Conservation (phyloP, 2,113 vertebrate species). For the Etheostoma spectabile region DNA sequence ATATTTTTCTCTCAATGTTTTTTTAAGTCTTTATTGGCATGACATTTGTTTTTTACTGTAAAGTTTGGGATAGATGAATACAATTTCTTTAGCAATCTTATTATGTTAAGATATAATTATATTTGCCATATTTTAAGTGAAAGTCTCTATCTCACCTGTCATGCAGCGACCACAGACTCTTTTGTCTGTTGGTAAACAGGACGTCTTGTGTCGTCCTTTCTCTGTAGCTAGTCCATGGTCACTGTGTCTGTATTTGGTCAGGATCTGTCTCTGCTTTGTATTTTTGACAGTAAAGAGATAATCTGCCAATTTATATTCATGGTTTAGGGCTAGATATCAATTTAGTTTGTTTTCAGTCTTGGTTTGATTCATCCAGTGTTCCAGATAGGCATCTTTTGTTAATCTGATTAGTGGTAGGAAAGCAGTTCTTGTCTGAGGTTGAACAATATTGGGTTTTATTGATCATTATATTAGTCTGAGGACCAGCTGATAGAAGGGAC, state of each 20-base stretch:
- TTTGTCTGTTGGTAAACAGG: neutral
- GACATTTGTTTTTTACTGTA: neutral
- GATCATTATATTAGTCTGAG: neutral
- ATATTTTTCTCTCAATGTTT: too few relatives aligned
- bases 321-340: neutral
- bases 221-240: neutral
- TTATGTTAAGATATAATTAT: neutral
- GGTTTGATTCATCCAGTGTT: neutral
- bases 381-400: neutral
- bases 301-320: neutral
- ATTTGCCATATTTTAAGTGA: neutral
- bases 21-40: too few relatives aligned
- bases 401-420: conserved; percentile 8
- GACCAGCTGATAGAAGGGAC: neutral
- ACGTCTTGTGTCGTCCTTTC: neutral
- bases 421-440: neutral
- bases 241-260: neutral
- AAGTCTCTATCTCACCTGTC: neutral
- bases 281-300: neutral
- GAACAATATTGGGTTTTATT: neutral
- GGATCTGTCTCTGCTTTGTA: neutral
- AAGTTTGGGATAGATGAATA: neutral
- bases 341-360: neutral
- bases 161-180: too few relatives aligned
- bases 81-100: neutral